A percentile compares a stretch with the other conserved stretches of the same genome.
Conservation (phyloP, 1,140 invertebrate genomes). For the Coboldia fuscipes region DNA sequence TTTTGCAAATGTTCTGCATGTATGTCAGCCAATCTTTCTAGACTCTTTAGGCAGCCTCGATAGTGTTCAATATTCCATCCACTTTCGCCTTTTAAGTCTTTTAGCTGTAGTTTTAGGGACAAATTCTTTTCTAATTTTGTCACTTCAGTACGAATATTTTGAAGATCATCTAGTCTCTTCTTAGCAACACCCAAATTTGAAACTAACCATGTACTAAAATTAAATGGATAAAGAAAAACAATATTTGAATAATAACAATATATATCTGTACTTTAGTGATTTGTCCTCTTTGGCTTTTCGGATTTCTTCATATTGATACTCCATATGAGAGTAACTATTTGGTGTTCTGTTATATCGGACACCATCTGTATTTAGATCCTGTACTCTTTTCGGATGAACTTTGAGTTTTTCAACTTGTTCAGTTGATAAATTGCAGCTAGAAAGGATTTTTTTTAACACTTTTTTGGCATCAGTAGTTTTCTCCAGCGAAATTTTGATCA, state of each 20-base stretch:
- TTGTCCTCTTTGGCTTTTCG: slow-evolving; percentile 24
- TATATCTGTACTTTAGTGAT: slow-evolving; percentile 17
- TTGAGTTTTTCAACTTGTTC: slow-evolving; percentile 56
- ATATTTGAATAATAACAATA: background rate
- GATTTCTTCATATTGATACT: slow-evolving; percentile 17
- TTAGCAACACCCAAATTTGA: slow-evolving; percentile 37
- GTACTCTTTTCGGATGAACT: slow-evolving; percentile 8
- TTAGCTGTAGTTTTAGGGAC: slow-evolving; percentile 28
- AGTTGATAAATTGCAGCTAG: slow-evolving; percentile 61
- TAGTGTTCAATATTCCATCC: slow-evolving; percentile 78
- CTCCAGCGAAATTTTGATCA: slow-evolving; percentile 47
- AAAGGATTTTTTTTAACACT: slow-evolving; percentile 55
- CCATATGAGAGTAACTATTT: no score
- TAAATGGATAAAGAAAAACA: background rate
- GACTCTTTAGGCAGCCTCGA: slow-evolving; percentile 57
- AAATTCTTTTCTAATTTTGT: slow-evolving; percentile 32
- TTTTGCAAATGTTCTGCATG: slow-evolving; percentile 43
- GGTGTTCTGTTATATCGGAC: no score
- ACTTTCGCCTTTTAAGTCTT: slow-evolving; percentile 49
- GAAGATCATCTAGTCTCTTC: slow-evolving; percentile 31
- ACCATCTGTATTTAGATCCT: no score
- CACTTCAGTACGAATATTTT: slow-evolving; percentile 42
- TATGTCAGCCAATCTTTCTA: slow-evolving; percentile 44
- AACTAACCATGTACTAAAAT: slow-evolving; percentile 30
- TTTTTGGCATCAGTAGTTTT: slow-evolving; percentile 38